Evolutionary conservation across 2,797 vertebrate species (phyloP), one percentile per base, ranked within the genome.

Genomic region (Oreochromis grahami): DNA sequence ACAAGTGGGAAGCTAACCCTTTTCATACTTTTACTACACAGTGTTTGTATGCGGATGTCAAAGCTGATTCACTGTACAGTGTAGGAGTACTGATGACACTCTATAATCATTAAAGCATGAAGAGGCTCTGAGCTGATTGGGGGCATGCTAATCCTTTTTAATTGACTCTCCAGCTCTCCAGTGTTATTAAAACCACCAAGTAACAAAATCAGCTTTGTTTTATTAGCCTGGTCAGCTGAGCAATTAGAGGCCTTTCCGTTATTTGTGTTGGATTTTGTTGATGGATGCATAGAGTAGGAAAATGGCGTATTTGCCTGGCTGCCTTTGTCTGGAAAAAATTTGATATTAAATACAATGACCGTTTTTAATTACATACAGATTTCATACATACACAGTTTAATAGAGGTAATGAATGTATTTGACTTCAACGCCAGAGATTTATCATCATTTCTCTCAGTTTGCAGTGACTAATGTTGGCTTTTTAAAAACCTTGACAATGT

Each of bases 61-160:
- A 58, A 86, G 86, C 81, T 82, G 78, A 88, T 82, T 90, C 83
- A 87, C 70, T 83, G 85, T 82, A 84, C 83, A 89, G 88, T 85
- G 95, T 92, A 92, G 92, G 94, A 92, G 94, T 93, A 86, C 87
- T 91, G 87, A 92, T 93, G 93, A 94, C 91, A 92, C 94, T 94
- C 88, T 81, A 92, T 93, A 93, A 94, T 94, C 91, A 94, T 93
- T 92, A 92, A 88, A 94, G 93, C 89, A 88, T 92, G 91, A 92
- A 93, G 93, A 93, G 93, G 86, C 88, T 92, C 79, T 85, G 90
- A 91, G 93, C 90, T 92, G 92, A 93, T 94, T 94, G 92, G 92
- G 92, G 93, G 80, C 91, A 90, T 88, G 88, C 85, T 93, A 95
- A 95, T 95, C 93, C 94, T 90, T 92, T 92, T 94, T 94, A 95